These are phyloP conservation scores for Paraplagusia blochii DNA, from an alignment of 2,113 vertebrate species.

Conservation along the genomic window DNA sequence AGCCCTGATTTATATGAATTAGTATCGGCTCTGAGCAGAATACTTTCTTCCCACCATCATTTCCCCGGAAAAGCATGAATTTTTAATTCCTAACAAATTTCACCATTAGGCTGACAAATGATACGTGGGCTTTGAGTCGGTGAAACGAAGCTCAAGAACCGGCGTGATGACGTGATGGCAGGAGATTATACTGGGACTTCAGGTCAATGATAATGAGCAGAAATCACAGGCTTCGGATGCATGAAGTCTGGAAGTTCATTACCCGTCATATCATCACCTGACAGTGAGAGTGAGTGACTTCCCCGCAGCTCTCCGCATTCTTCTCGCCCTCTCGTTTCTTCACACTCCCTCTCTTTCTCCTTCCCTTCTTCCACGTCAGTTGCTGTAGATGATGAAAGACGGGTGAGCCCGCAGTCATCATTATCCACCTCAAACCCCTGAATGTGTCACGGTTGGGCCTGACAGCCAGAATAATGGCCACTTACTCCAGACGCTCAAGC, in stretches of 20 bases:
- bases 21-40: conserved; percentile 36
- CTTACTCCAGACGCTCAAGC: conserved; percentile 25
- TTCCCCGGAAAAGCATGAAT: conserved; percentile 45
- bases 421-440: conserved; percentile 48
- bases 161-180: conserved; percentile 58
- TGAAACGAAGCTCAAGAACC: conserved; percentile 57
- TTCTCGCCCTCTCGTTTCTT: conserved; percentile 12
- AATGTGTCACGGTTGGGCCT: conserved; percentile 39
- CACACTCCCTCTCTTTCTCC: conserved; percentile 7
- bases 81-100: conserved; percentile 70
- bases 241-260: conserved; percentile 69
- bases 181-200: conserved; percentile 62
- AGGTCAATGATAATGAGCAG: conserved; percentile 41
- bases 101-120: conserved; percentile 74
- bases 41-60: conserved; percentile 35
- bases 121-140: conserved; percentile 64
- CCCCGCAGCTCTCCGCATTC: conserved; percentile 44
- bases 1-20: conserved; percentile 44
- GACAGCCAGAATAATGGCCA: conserved; percentile 37
- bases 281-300: conserved; percentile 44
- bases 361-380: conserved; percentile 13
- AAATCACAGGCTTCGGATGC: conserved; percentile 63
- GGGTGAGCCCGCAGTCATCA: conserved; percentile 32
- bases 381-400: conserved; percentile 46
- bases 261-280: conserved; percentile 66